Base-by-base conservation (phyloP, 1,140 invertebrate genomes). In the Sinonovacula constricta region DNA sequence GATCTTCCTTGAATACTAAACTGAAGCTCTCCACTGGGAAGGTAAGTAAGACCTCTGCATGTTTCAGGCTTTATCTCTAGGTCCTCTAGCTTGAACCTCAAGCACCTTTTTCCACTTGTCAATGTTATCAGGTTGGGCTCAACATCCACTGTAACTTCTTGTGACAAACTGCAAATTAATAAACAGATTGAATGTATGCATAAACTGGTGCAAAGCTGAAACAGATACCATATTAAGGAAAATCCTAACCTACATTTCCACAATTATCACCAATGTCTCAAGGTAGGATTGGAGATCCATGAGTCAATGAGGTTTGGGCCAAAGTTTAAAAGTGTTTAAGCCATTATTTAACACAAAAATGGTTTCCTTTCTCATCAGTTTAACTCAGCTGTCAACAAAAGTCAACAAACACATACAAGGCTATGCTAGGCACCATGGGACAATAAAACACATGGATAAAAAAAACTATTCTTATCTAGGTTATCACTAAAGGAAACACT, bases 1-100 rank as follows among this genome's bases (percentile, higher is more conserved):
- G 4, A 28, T 3, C 65, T 63, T 53, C 72, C 72, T 76, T 76
- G 57, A 0, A 76, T 65, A 33, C 72, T 76, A 49, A 76, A 76
- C n/a, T 76, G 62, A 26, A 76, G 39, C 26, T 76, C 72, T 67
- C 24, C 49, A 4, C 33, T 22, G 15, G 30, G 30, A 49, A 5
- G 3, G 10, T 33, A 39, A 1, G 56, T 57, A n/a, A 76, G 33
- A 1, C 72, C 72, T 33, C 72, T 53, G 24, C 72, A 76, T 24
- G 72, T 66, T 28, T 67, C 54, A n/a, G 72, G 72, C 22, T 36
- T 31, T 57, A 76, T 18, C 0, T 26, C 15, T 4, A 76, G 57
- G 26, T 65, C 62, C 14, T 22, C 24, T 4, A 74, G n/a, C 28
- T 24, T 36, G 1, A 74, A 54, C 18, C 56, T 63, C 14, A 26